Evolutionary conservation across 2,888 invertebrate genomes (phyloP), one percentile per base, ranked within the genome.

Genomic region (Drosophila robusta): DNA sequence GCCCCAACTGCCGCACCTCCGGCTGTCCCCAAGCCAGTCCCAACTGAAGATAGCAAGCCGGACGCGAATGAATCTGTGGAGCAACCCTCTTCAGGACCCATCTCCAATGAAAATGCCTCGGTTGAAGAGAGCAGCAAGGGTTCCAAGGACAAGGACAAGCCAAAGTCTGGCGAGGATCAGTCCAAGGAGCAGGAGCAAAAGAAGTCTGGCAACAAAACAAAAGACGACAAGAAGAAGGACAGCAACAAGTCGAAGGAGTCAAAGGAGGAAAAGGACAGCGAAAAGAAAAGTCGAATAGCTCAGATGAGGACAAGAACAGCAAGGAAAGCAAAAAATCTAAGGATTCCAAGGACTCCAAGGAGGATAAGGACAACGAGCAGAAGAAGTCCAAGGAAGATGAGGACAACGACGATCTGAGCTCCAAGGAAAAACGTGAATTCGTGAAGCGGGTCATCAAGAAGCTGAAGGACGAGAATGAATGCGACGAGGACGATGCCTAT

Each of bases 361-460:
- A 78, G 44, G 57, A 64, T 1, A 63, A 65, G 11, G 69, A 70
- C 4, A 66, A 45, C 18, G 68, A 79, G 22, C 60, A 55, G 39
- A 51, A 69, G 16, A 65, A 75, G 32, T 70, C 70, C 6, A 64
- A 67, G 18, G 67, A 68, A 46, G 62, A 74, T 22, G 69, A 75
- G 7, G 68, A 70, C 7, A 74, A 73, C 22, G 73, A 76, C 24
- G 61, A 80, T 16, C 64, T 55, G 1, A 76, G 32, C 62, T 85
- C 80, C 22, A 80, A 79, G 46, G 85, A 90, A 12, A 82, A 76
- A 41, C 82, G 77, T 38, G 61, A 86, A 26, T 65, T 70, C 16
- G 66, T 89, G 1, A 90, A 90, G 68, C 69, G 80, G 11, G 71
- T 90, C 4, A 24, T 76, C 4, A 89, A 90, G 65, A 80, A 86